Conservation (phyloP, 2,888 invertebrate species). For the Lochmaea crataegi region DNA sequence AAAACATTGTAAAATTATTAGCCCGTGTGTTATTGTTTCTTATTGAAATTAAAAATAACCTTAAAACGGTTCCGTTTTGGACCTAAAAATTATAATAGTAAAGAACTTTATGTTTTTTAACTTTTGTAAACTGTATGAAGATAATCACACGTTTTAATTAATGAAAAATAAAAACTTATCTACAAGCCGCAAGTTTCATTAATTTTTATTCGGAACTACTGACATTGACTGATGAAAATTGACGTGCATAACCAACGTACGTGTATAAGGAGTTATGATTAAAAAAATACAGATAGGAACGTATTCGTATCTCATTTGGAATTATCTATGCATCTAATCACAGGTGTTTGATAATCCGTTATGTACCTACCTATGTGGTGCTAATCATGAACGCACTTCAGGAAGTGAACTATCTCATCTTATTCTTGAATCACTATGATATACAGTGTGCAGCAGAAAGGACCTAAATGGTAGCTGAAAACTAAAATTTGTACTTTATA, state of each 20-base stretch:
- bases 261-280: background rate
- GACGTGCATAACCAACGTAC: background rate
- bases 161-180: too few species aligned
- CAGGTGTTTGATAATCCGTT: conserved; percentile 49
- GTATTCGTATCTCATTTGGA: conserved; percentile 31
- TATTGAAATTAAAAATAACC: too few species aligned
- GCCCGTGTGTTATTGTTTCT: too few species aligned
- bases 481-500: background rate
- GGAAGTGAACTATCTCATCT: conserved; percentile 45
- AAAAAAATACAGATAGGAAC: conserved; percentile 3
- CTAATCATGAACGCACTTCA: conserved; percentile 48
- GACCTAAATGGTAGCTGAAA: background rate
- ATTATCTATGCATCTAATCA: conserved; percentile 47
- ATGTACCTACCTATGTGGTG: conserved; percentile 39
- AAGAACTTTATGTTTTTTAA: too few species aligned
- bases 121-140: too few species aligned
- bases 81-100: too few species aligned
- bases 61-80: too few species aligned
- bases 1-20: too few species aligned
- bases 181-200: background rate
- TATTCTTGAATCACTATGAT: conserved; percentile 24
- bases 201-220: background rate
- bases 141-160: too few species aligned
- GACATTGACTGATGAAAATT: conserved; percentile 2
- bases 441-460: background rate